Evolutionary conservation across 2,797 vertebrate genomes (phyloP).

Genomic region (Gambelia wislizenii): DNA sequence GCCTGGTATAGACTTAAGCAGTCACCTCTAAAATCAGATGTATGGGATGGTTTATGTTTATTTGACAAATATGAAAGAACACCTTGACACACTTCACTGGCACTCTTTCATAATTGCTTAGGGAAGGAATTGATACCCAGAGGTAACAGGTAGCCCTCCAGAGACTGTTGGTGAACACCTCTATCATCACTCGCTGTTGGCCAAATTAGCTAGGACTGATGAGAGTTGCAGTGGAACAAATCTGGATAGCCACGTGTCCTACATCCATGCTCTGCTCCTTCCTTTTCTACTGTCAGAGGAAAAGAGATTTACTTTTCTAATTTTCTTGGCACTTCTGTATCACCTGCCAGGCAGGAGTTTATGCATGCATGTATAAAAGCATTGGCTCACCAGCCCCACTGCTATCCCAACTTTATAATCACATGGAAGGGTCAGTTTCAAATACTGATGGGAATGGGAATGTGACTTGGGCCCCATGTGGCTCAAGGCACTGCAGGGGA

Average conservation of each 20-base stretch:
- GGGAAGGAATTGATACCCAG: not conserved
- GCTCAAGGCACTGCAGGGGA: too few relatives aligned
- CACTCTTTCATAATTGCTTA: not conserved
- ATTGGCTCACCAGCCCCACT: not conserved
- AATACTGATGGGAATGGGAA: too few relatives aligned
- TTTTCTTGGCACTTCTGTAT: not conserved
- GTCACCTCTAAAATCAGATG: not conserved
- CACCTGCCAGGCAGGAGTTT: too few relatives aligned
- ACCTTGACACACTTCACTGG: not conserved
- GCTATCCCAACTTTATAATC: not conserved
- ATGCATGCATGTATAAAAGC: not conserved
- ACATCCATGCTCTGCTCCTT: not conserved
- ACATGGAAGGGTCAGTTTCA: too few relatives aligned
- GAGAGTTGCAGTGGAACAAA: not conserved
- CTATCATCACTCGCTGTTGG: not conserved
- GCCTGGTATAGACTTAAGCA: not conserved
- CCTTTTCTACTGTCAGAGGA: not conserved
- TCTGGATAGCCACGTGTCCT: not conserved
- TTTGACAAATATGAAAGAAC: not conserved
- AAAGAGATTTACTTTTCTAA: not conserved
- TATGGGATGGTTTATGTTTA: not conserved
- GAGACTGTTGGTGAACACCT: not conserved
- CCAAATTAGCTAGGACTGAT: not conserved
- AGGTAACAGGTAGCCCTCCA: not conserved
- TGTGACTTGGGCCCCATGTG: too few relatives aligned